These are phyloP conservation scores for Phalacrocorax carbo DNA, from an alignment of 2,113 vertebrate genomes.

Conservation along the genomic window DNA sequence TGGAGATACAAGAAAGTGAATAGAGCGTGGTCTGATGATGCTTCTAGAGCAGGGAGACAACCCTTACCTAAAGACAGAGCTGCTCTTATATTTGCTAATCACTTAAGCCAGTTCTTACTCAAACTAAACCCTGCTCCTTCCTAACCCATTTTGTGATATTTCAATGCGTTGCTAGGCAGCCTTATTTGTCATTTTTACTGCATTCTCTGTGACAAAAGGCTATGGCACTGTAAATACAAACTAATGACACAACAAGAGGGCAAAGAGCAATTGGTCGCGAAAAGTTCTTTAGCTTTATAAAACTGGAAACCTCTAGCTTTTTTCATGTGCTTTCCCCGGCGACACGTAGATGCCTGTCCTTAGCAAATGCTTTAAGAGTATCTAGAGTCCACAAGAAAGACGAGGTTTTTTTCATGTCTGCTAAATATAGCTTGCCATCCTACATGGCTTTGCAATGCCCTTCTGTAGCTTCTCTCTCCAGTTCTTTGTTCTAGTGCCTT, in stretches of 20 bases:
- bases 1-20: neutral
- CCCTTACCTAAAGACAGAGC: neutral
- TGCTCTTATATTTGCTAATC: neutral
- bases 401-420: neutral
- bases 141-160: neutral
- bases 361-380: neutral
- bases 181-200: neutral
- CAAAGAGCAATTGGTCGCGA: neutral
- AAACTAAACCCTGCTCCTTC: slow-evolving; percentile 34
- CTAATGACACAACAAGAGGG: neutral
- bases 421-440: slow-evolving; percentile 1
- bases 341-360: neutral
- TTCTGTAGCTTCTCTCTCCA: neutral
- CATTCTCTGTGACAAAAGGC: neutral
- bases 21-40: neutral
- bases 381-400: neutral
- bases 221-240: neutral
- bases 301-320: neutral
- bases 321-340: neutral
- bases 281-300: neutral
- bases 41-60: neutral
- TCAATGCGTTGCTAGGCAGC: neutral
- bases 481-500: slow-evolving; percentile 10
- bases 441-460: neutral
- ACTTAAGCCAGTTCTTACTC: neutral